Evolutionary conservation across 2,888 invertebrate species (phyloP), one percentile per base, ranked within the genome.

Genomic region (Pollenia angustigena): DNA sequence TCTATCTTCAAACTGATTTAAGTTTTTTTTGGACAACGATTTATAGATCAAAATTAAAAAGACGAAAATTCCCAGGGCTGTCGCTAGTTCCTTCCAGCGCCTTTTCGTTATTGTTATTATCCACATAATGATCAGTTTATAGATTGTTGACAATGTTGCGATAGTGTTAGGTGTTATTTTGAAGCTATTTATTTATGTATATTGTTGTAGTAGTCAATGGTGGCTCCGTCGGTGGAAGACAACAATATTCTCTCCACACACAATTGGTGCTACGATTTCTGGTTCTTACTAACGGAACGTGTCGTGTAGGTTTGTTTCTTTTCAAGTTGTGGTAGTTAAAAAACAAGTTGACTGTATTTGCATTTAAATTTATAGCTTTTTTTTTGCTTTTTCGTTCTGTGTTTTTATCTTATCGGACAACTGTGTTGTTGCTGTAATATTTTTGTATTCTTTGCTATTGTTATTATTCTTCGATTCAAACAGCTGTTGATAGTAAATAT

Each of bases 1-100:
- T 40, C 10, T 12, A 46, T 52, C 16, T 44, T 44, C 62, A 11
- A 64, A 16, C 18, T 68, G 4, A 1, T 10, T 60, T 14, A 74
- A 18, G 12, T 81, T 52, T 16, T 66, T 66, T 8, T 44, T 68
- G 16, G 88, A 80, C 66, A 91, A 81, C 1, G 88, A 87, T 85
- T 89, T 90, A 83, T 91, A 92, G 6, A 91, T 72, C 75, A 91
- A 91, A 44, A 91, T 69, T 3, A 92, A 44, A 1, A 89, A 75
- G 18, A 92, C 23, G 44, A 90, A 62, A 11, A 88, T 81, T 48
- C 91, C 72, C 44, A 88, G 87, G 42, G 88, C 66, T 42, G 90
- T 82, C 40, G 88, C 86, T 66, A 90, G 88, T 69, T 90, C 89
- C 89, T 91, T 91, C 89, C 91, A 91, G 88, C 90, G 90, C 76